Conservation (phyloP, 2,797 vertebrate genomes). For the Poecile montanus region DNA sequence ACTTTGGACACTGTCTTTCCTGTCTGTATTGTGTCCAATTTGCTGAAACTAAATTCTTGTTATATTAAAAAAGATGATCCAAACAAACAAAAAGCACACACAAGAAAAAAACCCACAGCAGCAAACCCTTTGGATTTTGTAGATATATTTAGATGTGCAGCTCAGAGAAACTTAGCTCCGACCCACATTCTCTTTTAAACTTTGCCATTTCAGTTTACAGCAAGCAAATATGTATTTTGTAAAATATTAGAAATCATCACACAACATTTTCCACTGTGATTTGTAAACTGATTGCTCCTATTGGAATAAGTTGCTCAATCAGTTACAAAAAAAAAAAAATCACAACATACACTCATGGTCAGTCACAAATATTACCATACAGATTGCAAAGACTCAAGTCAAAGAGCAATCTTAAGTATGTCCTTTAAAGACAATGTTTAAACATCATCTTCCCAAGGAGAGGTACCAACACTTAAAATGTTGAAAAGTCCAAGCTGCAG, state of each 20-base stretch:
- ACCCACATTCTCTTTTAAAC: neutral
- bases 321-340: neutral
- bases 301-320: neutral
- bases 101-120: neutral
- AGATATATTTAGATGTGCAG: neutral
- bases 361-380: neutral
- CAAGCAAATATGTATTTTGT: neutral
- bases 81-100: neutral
- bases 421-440: neutral
- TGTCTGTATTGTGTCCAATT: neutral
- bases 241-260: neutral
- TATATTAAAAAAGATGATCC: rapidly evolving
- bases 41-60: neutral
- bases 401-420: neutral
- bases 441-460: neutral
- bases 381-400: neutral
- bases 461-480: neutral
- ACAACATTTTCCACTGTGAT: neutral
- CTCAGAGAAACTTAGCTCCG: neutral
- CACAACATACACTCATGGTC: neutral
- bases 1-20: neutral
- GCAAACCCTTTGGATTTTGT: neutral
- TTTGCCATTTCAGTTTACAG: neutral
- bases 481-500: neutral
- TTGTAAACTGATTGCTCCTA: neutral